Evolutionary conservation across 2,888 invertebrate genomes (phyloP).

Genomic region (Callinectes sapidus): DNA sequence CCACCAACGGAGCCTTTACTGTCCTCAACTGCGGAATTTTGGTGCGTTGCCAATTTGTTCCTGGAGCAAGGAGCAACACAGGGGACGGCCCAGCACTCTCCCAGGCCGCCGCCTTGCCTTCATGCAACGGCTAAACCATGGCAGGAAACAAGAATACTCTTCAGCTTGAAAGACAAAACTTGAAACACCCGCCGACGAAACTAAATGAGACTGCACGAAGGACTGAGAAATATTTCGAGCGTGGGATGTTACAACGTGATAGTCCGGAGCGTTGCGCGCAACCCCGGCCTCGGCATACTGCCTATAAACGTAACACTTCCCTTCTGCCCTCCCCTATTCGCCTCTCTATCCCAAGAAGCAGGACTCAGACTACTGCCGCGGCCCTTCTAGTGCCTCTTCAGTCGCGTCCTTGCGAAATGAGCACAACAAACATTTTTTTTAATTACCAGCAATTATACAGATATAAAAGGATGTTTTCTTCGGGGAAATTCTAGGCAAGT

Average conservation of each 20-base stretch:
- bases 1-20: constrained; percentile 52
- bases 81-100: background rate
- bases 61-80: constrained; percentile 14
- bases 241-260: constrained; percentile 54
- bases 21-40: constrained; percentile 59
- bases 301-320: constrained; percentile 28
- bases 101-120: background rate
- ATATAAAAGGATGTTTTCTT: background rate
- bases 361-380: background rate
- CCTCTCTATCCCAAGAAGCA: background rate
- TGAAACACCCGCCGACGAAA: constrained; percentile 58
- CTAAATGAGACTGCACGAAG: constrained; percentile 45
- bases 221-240: constrained; percentile 44
- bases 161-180: background rate
- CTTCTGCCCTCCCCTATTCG: background rate
- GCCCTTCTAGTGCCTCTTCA: background rate
- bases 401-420: background rate
- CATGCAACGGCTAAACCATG: background rate
- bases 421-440: background rate
- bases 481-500: background rate
- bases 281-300: constrained; percentile 45
- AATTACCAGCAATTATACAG: background rate
- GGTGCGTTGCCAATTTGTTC: constrained; percentile 49
- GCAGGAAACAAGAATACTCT: background rate
- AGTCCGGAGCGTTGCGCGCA: constrained; percentile 44